Base-by-base conservation (phyloP, 37 sponge, comb jelly and placozoan genomes). In the Halichondria panicea region DNA sequence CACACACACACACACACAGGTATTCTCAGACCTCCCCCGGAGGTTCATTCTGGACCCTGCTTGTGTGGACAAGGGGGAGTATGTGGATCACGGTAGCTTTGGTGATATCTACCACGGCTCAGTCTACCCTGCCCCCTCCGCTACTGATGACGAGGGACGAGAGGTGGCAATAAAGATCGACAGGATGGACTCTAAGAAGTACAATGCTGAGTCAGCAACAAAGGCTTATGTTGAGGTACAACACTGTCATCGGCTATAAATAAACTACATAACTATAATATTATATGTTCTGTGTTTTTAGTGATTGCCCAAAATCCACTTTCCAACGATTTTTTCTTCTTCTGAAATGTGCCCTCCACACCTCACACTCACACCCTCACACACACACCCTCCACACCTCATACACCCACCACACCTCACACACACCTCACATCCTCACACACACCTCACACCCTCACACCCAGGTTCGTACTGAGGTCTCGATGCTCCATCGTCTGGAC, bases 21-120 rank as follows among this genome's bases (percentile, higher is more conserved):
- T 93, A 38, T 95, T 95, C 79, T 89, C 84, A 43, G 96, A 95
- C 54, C 78, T 95, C 1, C 81, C 88, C 4, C 42, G 48, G 19
- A 32, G 74, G 22, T 78, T 54, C 64, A 24, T 93, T 28, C 34
- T 95, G 37, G 68, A 81, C 24, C 46, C 81, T 4, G 34, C 35
- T 0, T 80, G 83, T 66, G 75, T 95, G 39, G 77, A 84, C 44
- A 54, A 71, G 52, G 83, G 89, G 44, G 71, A 78, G 77, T 87
- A 80, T 67, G 77, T 95, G 25, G 89, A 77, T 50, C 67, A 72
- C 34, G 92, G 92, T 6, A 44, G 78, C 0, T 91, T 91, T 81
- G 96, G 91, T 4, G 92, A 91, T 65, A 91, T 95, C 40, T 95
- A 82, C 55, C 87, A 78, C 12, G 95, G 95, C 33, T 34, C 74